Percentiles rank a stretch among this genome's conserved stretches.
These are phyloP conservation scores for Drosophila crucigera DNA, from an alignment of 2,888 invertebrate species.

Conservation along the genomic window DNA sequence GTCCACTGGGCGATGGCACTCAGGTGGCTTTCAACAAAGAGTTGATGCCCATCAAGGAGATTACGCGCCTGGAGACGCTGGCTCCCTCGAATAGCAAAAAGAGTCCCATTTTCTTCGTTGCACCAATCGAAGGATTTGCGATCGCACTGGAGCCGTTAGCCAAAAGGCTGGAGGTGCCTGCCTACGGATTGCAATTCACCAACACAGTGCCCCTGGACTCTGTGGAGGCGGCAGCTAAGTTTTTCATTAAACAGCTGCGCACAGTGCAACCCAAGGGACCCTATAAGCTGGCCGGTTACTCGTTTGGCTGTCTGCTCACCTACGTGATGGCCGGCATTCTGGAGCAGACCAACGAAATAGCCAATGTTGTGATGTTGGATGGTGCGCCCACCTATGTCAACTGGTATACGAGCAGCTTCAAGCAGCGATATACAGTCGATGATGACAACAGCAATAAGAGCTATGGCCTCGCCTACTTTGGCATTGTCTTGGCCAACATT, in stretches of 20 bases:
- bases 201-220: constrained; percentile 90
- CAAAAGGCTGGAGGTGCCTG: constrained; percentile 90
- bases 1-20: constrained; percentile 85
- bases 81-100: constrained; percentile 81
- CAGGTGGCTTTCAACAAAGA: constrained; percentile 88
- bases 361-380: constrained; percentile 91
- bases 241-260: constrained; percentile 91
- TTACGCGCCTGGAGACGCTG: constrained; percentile 89
- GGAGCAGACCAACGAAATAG: constrained; percentile 87
- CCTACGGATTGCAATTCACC: constrained; percentile 96
- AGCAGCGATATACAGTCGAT: constrained; percentile 84
- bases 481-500: constrained; percentile 91
- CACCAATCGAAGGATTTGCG: constrained; percentile 96
- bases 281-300: constrained; percentile 96
- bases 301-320: constrained; percentile 97
- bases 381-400: constrained; percentile 94
- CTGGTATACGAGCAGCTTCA: constrained; percentile 89
- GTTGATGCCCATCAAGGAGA: constrained; percentile 90
- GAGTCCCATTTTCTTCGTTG: constrained; percentile 89
- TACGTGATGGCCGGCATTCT: constrained; percentile 97
- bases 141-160: constrained; percentile 90
- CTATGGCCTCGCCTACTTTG: constrained; percentile 93
- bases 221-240: constrained; percentile 90
- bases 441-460: constrained; percentile 88
- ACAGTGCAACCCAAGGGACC: constrained; percentile 92